Conservation (phyloP, 2,113 vertebrate genomes). For the Camelus dromedarius region DNA sequence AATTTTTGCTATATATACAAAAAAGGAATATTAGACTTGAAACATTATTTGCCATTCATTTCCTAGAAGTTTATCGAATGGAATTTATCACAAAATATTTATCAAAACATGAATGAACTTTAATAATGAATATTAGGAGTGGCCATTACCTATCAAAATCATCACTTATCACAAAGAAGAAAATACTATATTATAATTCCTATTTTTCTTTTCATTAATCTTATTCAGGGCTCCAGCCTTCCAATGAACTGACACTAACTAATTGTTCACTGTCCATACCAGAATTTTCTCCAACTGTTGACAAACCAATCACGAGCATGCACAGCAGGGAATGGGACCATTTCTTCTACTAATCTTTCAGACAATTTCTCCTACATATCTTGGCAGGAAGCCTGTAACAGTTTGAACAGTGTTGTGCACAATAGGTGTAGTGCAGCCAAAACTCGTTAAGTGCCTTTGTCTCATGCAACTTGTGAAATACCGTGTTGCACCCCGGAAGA, state of each 20-base stretch:
- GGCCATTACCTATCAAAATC: conserved; percentile 10
- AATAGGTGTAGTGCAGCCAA: conserved; percentile 83
- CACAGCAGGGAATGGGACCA: conserved; percentile 64
- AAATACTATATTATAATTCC: not conserved
- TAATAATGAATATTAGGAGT: conserved; percentile 36
- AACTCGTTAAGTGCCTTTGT: conserved; percentile 87
- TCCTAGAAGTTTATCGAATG: conserved; percentile 16
- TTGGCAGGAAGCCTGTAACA: conserved; percentile 86
- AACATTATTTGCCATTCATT: conserved; percentile 43
- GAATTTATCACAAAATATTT: conserved; percentile 50
- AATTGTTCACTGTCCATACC: conserved; percentile 75
- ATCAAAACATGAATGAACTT: conserved; percentile 41
- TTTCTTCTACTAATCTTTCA: conserved; percentile 70
- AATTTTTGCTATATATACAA: conserved; percentile 16
- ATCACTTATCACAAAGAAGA: not conserved
- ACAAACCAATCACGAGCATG: conserved; percentile 81
- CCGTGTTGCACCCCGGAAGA: conserved; percentile 85
- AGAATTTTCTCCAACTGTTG: conserved; percentile 74
- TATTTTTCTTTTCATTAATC: not conserved
- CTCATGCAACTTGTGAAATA: conserved; percentile 82
- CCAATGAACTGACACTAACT: conserved; percentile 77
- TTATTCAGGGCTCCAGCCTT: conserved; percentile 33
- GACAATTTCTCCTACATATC: conserved; percentile 80
- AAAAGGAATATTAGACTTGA: conserved; percentile 61
- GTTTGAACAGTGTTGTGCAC: conserved; percentile 84